Evolutionary conservation across 2,113 vertebrate genomes (phyloP), one percentile per base, ranked within the genome.

Genomic region (Tapirus terrestris): DNA sequence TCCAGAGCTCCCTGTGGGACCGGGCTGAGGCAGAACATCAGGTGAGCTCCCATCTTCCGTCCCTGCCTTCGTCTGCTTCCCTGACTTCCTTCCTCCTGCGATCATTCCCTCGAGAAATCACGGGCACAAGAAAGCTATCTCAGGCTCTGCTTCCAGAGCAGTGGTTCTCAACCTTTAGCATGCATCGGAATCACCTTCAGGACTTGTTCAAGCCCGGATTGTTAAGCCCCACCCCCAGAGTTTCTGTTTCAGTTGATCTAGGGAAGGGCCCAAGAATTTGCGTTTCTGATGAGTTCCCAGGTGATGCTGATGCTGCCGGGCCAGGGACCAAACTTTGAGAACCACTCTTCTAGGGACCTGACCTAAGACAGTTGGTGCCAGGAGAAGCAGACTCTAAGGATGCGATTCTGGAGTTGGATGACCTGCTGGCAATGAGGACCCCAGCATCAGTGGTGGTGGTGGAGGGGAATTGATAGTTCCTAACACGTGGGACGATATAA

Each of bases 161-260:
- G 8, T 2, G 20, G 45, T 36, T 67, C 79, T 33, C 13, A 84
- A 3, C 13, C 33, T 21, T 16, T 21, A 43, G 36, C 10, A 36
- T 17, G 16, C 45, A n/a, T 2, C 0, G 2, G 8, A 25, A 13
- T 60, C 51, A 16, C 67, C 75, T 10, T 5, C 27, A 33, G 67
- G 14, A 14, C 70, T 33, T 16, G 53, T 17, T 2, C 33, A 45
- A 60, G n/a, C 8, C 6, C 2, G 12, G 12, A 0, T 4, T 0
- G 8, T 43, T 27, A 20, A 36, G 20, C 60, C n/a, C 27, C 92
- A 13, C 11, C 4, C 8, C 23, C 25, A 11, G 25, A 20, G 14
- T 36, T 29, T 36, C 73, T 18, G 31, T 61, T 56, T 95, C 89
- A 10, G 31, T 31, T 17, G 56, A 17, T 63, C 9, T 8, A 25